Evolutionary conservation across 2,113 vertebrate species (phyloP).

Genomic region (Perccottus glenii): DNA sequence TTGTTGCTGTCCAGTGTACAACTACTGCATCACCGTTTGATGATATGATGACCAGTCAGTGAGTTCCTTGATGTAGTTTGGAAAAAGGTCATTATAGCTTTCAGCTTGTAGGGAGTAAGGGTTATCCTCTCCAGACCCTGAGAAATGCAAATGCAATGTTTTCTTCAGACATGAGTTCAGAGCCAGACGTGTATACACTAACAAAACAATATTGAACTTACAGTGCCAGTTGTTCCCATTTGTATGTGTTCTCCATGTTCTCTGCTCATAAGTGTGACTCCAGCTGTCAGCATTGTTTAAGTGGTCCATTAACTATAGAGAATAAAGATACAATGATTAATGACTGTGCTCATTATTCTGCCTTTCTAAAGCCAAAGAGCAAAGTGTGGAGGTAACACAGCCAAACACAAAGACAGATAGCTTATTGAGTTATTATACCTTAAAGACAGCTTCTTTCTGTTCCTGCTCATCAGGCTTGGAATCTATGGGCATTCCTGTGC

Average conservation of each 20-base stretch:
- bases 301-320: conserved; percentile 61
- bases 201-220: conserved; percentile 17
- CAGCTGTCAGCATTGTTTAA: conserved; percentile 51
- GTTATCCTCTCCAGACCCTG: conserved; percentile 59
- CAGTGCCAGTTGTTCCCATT: conserved; percentile 64
- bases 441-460: conserved; percentile 70
- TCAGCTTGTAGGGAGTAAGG: conserved; percentile 49
- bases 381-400: not conserved
- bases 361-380: not conserved
- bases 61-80: conserved; percentile 61
- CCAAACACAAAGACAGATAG: too few species aligned
- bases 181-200: not conserved
- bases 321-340: conserved; percentile 6
- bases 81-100: conserved; percentile 53
- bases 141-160: conserved; percentile 20
- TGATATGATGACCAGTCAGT: conserved; percentile 63
- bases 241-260: conserved; percentile 60
- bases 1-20: not conserved
- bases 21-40: conserved; percentile 42
- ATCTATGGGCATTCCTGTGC: conserved; percentile 60
- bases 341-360: not conserved
- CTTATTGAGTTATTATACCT: conserved; percentile 45
- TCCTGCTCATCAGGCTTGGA: conserved; percentile 63
- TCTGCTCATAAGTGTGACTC: conserved; percentile 57
- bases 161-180: not conserved